Evolutionary conservation across 2,888 invertebrate species (phyloP).

Genomic region (Chrysodeixis includens): DNA sequence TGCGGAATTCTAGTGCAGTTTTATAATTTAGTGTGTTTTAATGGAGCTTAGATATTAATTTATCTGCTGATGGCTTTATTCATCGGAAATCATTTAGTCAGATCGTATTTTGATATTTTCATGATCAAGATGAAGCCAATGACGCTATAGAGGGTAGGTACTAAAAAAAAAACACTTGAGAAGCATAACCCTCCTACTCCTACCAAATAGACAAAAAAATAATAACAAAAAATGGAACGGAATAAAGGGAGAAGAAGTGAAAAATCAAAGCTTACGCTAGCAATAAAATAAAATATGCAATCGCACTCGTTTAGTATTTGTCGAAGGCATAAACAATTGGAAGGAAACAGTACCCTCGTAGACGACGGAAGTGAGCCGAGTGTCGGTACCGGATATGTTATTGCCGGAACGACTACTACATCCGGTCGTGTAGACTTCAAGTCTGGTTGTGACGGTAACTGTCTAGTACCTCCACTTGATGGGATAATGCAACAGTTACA

Average conservation of each 20-base stretch:
- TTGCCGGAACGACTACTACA: conserved; percentile 86
- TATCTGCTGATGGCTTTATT: background rate
- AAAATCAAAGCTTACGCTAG: background rate
- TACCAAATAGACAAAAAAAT: too few relatives aligned
- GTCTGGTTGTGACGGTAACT: conserved; percentile 73
- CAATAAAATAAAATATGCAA: conserved; percentile 28
- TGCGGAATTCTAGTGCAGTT: conserved; percentile 32
- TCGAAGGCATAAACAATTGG: conserved; percentile 85
- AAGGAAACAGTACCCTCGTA: conserved; percentile 82
- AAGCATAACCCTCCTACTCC: too few relatives aligned
- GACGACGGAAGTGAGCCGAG: conserved; percentile 84
- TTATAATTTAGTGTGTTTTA: conserved; percentile 36
- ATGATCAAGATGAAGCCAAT: too few relatives aligned
- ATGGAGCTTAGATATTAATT: conserved; percentile 1
- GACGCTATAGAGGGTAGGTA: too few relatives aligned
- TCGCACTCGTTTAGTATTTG: conserved; percentile 71
- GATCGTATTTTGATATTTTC: too few relatives aligned
- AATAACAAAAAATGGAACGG: background rate
- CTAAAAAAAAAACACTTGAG: too few relatives aligned
- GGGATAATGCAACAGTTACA: conserved; percentile 50
- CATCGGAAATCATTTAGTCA: background rate
- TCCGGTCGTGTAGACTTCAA: conserved; percentile 85
- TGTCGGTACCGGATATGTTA: conserved; percentile 88
- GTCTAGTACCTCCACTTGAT: conserved; percentile 66
- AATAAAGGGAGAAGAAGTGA: background rate